A percentile compares a stretch with the other conserved stretches of the same genome.
Conservation (phyloP, 30 jellyfish, hydroid and myxozoan genomes). For the Pseudorhiza aurosa region DNA sequence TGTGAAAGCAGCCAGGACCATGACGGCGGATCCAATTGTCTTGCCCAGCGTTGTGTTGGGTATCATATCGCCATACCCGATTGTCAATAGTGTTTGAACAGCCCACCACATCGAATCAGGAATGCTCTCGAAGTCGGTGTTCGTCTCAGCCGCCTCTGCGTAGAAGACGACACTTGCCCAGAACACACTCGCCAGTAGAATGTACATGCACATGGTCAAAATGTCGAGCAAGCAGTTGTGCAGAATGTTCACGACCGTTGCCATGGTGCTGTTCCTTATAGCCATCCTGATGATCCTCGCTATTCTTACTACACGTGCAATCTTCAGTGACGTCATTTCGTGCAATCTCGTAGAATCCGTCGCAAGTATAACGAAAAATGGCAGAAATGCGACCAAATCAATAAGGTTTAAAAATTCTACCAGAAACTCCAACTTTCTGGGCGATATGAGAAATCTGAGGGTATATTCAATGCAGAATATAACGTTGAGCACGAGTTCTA, state of each 20-base stretch:
- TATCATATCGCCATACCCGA: conserved; percentile 85
- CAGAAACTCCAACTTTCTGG: conserved; percentile 42
- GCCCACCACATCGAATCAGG: conserved; percentile 94
- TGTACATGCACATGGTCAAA: conserved; percentile 42
- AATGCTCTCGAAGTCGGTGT: conserved; percentile 59
- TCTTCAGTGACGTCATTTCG: conserved; percentile 36
- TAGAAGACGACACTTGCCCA: conserved; percentile 65
- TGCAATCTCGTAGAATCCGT: conserved; percentile 15
- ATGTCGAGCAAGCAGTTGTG: conserved; percentile 52
- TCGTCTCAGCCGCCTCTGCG: conserved; percentile 51
- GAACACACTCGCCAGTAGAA: conserved; percentile 43
- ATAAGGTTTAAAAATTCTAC: conserved; percentile 25
- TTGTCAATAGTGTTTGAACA: conserved; percentile 65
- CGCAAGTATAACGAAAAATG: conserved; percentile 43
- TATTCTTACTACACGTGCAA: conserved; percentile 56
- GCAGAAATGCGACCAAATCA: conserved; percentile 59
- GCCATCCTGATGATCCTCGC: conserved; percentile 61
- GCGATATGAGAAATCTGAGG: conserved; percentile 36
- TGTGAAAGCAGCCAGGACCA: conserved; percentile 74
- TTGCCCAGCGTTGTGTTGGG: conserved; percentile 70
- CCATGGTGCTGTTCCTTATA: conserved; percentile 34
- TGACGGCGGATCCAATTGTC: conserved; percentile 60
- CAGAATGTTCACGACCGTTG: conserved; percentile 37
- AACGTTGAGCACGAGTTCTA: conserved; percentile 19
- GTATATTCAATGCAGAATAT: conserved; percentile 50